phyloP scores from a whole-genome alignment of 2,888 invertebrate species.

The Cynaeus angustus region DNA sequence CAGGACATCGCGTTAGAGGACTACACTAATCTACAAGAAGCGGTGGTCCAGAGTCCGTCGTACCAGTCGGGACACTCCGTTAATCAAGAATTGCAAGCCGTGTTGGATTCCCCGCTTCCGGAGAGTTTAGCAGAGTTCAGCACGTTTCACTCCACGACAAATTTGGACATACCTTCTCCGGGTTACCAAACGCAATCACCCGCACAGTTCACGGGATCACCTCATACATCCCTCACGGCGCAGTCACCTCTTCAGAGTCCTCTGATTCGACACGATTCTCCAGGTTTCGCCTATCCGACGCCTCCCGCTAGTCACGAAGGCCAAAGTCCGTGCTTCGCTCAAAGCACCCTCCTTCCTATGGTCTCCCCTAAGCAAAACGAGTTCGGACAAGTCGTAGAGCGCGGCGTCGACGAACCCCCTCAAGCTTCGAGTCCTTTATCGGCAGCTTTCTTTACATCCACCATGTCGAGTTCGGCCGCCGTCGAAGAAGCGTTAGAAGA shows the following conservation, averaged over 20 bases:
- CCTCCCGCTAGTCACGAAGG: slow-evolving; percentile 93
- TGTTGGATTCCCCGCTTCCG: slow-evolving; percentile 85
- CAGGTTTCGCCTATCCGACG: slow-evolving; percentile 88
- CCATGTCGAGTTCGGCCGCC: slow-evolving; percentile 90
- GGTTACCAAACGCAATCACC: slow-evolving; percentile 70
- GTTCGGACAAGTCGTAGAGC: slow-evolving; percentile 66
- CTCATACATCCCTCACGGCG: slow-evolving; percentile 72
- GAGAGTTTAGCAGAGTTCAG: slow-evolving; percentile 89
- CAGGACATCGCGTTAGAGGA: slow-evolving; percentile 79
- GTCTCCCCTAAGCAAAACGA: slow-evolving; percentile 70
- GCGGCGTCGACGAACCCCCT: slow-evolving; percentile 77
- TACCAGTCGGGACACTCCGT: slow-evolving; percentile 73
- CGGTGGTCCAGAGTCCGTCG: slow-evolving; percentile 73
- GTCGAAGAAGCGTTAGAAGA: slow-evolving; percentile 91
- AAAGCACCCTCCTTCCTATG: slow-evolving; percentile 69
- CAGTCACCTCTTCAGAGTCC: slow-evolving; percentile 80
- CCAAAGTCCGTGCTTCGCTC: slow-evolving; percentile 76
- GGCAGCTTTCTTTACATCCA: slow-evolving; percentile 88
- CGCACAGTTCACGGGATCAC: slow-evolving; percentile 68
- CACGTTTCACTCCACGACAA: slow-evolving; percentile 79
- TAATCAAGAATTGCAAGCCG: slow-evolving; percentile 83
- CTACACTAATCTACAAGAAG: slow-evolving; percentile 76
- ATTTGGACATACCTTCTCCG: slow-evolving; percentile 71
- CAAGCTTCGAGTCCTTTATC: slow-evolving; percentile 87
- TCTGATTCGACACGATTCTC: slow-evolving; percentile 78